Base-by-base conservation (phyloP, 2,797 vertebrate genomes). In the Microctenopoma lineatum region DNA sequence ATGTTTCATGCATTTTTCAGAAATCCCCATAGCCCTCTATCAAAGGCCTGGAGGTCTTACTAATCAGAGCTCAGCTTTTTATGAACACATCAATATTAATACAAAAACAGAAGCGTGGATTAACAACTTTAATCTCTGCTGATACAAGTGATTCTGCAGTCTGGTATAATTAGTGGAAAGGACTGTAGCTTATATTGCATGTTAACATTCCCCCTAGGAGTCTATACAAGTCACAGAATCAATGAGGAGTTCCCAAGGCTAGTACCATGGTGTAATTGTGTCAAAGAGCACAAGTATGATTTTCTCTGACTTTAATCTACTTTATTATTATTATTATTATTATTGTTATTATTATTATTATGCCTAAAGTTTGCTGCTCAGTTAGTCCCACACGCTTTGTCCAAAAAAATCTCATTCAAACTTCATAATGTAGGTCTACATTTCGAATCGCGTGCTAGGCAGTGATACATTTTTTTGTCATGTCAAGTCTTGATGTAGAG, bases 21-120 rank as follows among this genome's bases (percentile, higher is more conserved):
- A 86, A 93, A 84, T 91, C 88, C 89, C 89, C 27, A 63, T 53
- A 84, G 88, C 59, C 72, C 69, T 70, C 66, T 74, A 85, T 89
- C 86, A 91, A 83, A 89, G 78, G 78, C 82, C 74, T 70, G 66
- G 83, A 84, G 88, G 89, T 87, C 77, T 81, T 67, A 78, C 63
- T 83, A 87, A 85, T 87, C 82, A 84, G 48, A 88, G 73, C 55
- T 32, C 41, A 6, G 71, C 65, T 75, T 86, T 85, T 85, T 86
- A 91, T 88, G 84, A 90, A 89, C 72, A 86, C 90, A 91, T 93
- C 88, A 92, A 92, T 92, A 93, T 90, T 87, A 89, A 87, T 71
- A 86, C 60, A 81, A 83, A 90, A 89, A 90, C 86, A 87, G 68
- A 64, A 79, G 77, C 27, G 36, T 71, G 81, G 84, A 88, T 90